Percentiles rank a stretch among this genome's conserved stretches.
Conservation (phyloP, 2,113 vertebrate genomes). For the Eulemur rufifrons region DNA sequence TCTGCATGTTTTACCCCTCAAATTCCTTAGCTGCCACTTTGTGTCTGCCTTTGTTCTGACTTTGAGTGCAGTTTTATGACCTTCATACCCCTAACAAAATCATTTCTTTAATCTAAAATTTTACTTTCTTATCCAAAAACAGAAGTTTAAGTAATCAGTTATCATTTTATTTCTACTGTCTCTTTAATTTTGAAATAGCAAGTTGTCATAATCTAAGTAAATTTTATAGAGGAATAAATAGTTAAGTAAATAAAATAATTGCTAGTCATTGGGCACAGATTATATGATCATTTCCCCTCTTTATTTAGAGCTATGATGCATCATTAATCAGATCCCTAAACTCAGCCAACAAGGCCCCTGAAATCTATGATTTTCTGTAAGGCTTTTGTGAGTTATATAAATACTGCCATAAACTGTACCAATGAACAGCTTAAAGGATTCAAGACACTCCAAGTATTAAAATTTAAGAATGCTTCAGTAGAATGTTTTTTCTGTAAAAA, state of each 20-base stretch:
- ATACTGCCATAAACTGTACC: constrained; percentile 66
- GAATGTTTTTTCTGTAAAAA: constrained; percentile 38
- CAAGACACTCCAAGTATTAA: constrained; percentile 8
- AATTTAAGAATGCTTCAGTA: constrained; percentile 17
- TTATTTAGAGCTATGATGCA: constrained; percentile 23
- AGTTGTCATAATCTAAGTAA: constrained; percentile 38
- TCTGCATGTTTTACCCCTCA: constrained; percentile 58
- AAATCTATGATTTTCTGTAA: constrained; percentile 60
- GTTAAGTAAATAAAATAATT: constrained; percentile 65
- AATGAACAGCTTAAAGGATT: constrained; percentile 60
- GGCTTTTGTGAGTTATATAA: constrained; percentile 69
- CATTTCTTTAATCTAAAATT: constrained; percentile 30
- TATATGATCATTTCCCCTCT: constrained; percentile 18
- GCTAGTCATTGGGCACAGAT: not conserved
- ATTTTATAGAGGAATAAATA: constrained; percentile 37
- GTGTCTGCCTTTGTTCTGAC: constrained; percentile 67
- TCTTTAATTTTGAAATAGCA: constrained; percentile 39
- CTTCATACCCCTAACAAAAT: constrained; percentile 50
- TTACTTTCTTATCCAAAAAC: constrained; percentile 59
- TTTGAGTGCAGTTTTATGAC: constrained; percentile 68
- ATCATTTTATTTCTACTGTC: constrained; percentile 6
- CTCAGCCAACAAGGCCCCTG: constrained; percentile 34
- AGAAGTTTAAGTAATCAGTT: not conserved
- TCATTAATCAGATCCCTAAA: constrained; percentile 52
- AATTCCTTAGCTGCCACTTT: constrained; percentile 32